Evolutionary conservation across 2,888 invertebrate genomes (phyloP).

Genomic region (Thysanoteuthis rhombus): DNA sequence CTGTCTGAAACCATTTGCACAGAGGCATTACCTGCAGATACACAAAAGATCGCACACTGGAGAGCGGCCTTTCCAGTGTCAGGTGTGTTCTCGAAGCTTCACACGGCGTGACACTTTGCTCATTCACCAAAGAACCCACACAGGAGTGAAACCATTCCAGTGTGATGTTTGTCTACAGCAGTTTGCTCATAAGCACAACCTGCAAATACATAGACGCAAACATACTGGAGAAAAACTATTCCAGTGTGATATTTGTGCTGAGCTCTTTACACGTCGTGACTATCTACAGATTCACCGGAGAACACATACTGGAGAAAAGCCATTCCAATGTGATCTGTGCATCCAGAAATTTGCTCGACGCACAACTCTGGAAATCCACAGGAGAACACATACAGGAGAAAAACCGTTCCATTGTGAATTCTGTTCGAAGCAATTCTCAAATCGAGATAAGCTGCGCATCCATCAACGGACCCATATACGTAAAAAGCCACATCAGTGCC

Average conservation of each 20-base stretch:
- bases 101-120: background rate
- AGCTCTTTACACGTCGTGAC: conserved; percentile 20
- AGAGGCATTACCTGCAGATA: conserved; percentile 19
- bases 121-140: conserved; percentile 14
- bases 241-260: conserved; percentile 17
- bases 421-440: background rate
- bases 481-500: conserved; percentile 14
- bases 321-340: conserved; percentile 25
- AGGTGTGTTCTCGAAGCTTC: conserved; percentile 18
- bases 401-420: conserved; percentile 25
- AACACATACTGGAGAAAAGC: conserved; percentile 21
- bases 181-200: conserved; percentile 24
- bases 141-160: conserved; percentile 24
- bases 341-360: conserved; percentile 28
- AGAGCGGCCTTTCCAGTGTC: conserved; percentile 23
- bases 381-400: conserved; percentile 20
- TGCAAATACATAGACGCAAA: conserved; percentile 21
- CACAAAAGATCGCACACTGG: conserved; percentile 22
- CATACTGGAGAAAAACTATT: conserved; percentile 22
- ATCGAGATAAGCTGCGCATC: conserved; percentile 22
- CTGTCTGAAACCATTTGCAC: conserved; percentile 24
- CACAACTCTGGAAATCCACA: conserved; percentile 18
- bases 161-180: conserved; percentile 19
- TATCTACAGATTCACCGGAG: conserved; percentile 22
- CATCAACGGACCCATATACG: conserved; percentile 16